These are phyloP conservation scores for Proteles cristata DNA, from an alignment of 2,113 vertebrate genomes.

Conservation along the genomic window DNA sequence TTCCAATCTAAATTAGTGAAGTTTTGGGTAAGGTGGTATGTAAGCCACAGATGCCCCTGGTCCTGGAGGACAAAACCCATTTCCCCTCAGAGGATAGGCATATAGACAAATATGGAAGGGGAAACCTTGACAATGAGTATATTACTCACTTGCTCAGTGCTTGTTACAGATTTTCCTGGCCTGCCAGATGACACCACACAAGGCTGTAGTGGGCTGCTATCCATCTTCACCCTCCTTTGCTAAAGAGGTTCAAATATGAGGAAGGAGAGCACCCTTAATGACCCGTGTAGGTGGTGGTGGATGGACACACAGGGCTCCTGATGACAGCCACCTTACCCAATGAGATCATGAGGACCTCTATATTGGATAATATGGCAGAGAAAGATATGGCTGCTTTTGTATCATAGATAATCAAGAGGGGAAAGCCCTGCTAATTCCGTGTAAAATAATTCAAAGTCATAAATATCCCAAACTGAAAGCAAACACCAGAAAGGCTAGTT, in stretches of 20 bases:
- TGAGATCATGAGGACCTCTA: not conserved
- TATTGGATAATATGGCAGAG: not conserved
- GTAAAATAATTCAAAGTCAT: slow-evolving; percentile 52
- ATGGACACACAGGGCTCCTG: not conserved
- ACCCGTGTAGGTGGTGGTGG: not conserved
- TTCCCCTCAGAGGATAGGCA: not conserved
- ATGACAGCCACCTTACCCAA: not conserved
- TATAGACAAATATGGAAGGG: not conserved
- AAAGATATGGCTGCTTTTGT: not conserved
- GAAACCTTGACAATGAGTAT: no score
- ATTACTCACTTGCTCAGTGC: not conserved
- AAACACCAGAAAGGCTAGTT: slow-evolving; percentile 63
- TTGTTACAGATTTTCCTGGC: not conserved
- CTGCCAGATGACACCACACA: not conserved
- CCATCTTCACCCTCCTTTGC: not conserved
- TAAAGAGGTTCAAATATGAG: not conserved
- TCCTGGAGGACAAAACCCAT: not conserved
- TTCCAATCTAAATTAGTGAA: not conserved
- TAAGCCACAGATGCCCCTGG: not conserved
- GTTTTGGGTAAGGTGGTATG: not conserved
- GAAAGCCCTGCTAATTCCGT: not conserved
- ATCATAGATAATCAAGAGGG: not conserved
- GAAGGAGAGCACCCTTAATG: not conserved
- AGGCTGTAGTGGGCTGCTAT: not conserved
- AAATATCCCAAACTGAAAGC: slow-evolving; percentile 58